A percentile compares a stretch with the other conserved stretches of the same genome.
Conservation (phyloP, 2,113 vertebrate species). For the Gadus macrocephalus region DNA sequence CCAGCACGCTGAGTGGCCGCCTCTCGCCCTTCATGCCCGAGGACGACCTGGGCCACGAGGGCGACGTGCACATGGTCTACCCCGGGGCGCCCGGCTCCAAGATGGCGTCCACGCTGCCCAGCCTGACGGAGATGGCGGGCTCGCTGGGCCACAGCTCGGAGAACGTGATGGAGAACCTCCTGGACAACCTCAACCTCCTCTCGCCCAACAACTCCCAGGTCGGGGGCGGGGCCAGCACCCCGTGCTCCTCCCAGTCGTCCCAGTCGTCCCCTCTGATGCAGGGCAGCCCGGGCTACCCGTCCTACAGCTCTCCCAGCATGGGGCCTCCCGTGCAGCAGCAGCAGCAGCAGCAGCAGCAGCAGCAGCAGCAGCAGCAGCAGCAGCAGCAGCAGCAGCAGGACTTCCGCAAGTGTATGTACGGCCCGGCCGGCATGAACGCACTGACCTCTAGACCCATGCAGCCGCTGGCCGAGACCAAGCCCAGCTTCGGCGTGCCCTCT, state of each 20-base stretch:
- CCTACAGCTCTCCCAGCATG: conserved; percentile 85
- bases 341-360: conserved; percentile 36
- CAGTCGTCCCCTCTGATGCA: conserved; percentile 86
- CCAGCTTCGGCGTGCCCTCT: conserved; percentile 70
- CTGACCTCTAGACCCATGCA: conserved; percentile 87
- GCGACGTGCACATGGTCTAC: conserved; percentile 89
- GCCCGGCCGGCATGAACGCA: conserved; percentile 81
- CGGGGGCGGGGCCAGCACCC: conserved; percentile 63
- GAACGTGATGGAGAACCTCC: conserved; percentile 93
- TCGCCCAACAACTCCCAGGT: conserved; percentile 85
- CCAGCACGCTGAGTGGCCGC: conserved; percentile 91
- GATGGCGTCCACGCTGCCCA: conserved; percentile 92
- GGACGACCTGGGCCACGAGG: conserved; percentile 88
- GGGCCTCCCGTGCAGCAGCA: conserved; percentile 74
- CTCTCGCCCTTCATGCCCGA: conserved; percentile 95
- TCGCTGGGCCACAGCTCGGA: conserved; percentile 80
- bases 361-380: conserved; percentile 63
- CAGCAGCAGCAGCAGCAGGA: conserved; percentile 76
- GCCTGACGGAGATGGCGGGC: conserved; percentile 91
- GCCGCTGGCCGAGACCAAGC: conserved; percentile 82
- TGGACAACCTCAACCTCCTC: conserved; percentile 96
- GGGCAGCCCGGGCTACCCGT: conserved; percentile 82
- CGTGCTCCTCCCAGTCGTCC: conserved; percentile 87
- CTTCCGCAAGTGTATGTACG: conserved; percentile 89
- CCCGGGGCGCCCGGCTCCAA: conserved; percentile 80